Conservation (phyloP, 2,888 invertebrate genomes). For the Eupithecia pulchellata region DNA sequence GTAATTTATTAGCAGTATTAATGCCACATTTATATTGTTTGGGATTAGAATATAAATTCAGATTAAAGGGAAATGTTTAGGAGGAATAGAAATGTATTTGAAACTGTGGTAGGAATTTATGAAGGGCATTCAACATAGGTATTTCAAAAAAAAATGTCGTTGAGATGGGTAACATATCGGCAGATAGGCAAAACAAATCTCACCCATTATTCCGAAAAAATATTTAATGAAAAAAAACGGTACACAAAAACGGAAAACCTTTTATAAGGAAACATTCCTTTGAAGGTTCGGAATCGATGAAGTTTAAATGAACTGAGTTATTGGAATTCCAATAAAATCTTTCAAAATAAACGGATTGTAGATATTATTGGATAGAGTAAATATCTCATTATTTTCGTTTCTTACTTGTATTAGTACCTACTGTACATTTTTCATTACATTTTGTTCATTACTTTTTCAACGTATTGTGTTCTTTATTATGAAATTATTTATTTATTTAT, state of each 20-base stretch:
- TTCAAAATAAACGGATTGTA: neutral
- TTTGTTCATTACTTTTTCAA: too few relatives aligned
- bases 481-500: too few relatives aligned
- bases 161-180: neutral
- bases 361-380: too few relatives aligned
- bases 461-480: too few relatives aligned
- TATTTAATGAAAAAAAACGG: neutral
- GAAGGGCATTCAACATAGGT: neutral
- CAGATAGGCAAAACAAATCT: neutral
- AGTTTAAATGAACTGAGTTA: slow-evolving; percentile 16
- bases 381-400: too few relatives aligned
- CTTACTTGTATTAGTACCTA: too few relatives aligned
- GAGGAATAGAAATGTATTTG: neutral
- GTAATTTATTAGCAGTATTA: slow-evolving; percentile 51
- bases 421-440: too few relatives aligned
- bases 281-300: slow-evolving; percentile 16
- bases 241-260: neutral
- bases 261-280: neutral
- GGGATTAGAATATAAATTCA: slow-evolving; percentile 7
- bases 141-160: neutral
- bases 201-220: neutral
- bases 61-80: slow-evolving; percentile 3
- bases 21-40: slow-evolving; percentile 40
- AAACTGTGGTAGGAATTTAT: neutral
- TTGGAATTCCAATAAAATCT: slow-evolving; percentile 4